phyloP scores from a whole-genome alignment of 2,113 vertebrate genomes.

The Pedetes capensis region DNA sequence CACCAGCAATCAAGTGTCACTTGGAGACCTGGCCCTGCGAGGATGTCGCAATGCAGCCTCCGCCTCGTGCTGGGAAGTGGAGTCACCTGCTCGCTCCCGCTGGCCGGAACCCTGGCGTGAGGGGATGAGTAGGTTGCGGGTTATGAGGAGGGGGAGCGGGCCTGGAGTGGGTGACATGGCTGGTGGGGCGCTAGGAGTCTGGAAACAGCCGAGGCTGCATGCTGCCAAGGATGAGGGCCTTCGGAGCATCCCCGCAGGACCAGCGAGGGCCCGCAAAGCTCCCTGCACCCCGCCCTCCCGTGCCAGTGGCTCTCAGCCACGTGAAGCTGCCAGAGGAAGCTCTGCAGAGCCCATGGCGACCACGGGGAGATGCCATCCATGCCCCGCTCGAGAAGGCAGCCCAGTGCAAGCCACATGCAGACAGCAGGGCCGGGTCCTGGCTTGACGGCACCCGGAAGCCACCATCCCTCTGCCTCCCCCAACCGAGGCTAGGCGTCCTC shows the following conservation, averaged over 20 bases:
- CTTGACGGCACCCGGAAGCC: not conserved
- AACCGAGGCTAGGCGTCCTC: not conserved
- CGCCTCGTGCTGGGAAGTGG: accelerated
- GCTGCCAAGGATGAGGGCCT: not conserved
- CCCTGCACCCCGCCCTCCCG: not conserved
- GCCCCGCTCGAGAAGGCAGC: slow-evolving; percentile 41
- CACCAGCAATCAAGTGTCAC: no score
- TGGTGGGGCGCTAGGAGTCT: slow-evolving; percentile 53
- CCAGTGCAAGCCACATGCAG: slow-evolving; percentile 69
- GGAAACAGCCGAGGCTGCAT: slow-evolving; percentile 24
- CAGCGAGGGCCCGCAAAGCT: not conserved
- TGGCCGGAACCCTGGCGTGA: not conserved
- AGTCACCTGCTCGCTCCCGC: no score
- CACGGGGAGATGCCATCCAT: not conserved
- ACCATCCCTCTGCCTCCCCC: not conserved
- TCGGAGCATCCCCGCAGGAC: not conserved
- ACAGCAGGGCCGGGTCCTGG: not conserved
- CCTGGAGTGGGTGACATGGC: not conserved
- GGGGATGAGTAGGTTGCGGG: not conserved
- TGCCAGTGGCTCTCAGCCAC: slow-evolving; percentile 29
- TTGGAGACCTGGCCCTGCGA: not conserved
- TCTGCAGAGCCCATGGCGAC: not conserved
- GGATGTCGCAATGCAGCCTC: not conserved
- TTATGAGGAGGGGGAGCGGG: not conserved
- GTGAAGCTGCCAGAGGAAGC: slow-evolving; percentile 21